Base-by-base conservation (phyloP, 2,797 vertebrate genomes). In the Cacajao melanocephalus region DNA sequence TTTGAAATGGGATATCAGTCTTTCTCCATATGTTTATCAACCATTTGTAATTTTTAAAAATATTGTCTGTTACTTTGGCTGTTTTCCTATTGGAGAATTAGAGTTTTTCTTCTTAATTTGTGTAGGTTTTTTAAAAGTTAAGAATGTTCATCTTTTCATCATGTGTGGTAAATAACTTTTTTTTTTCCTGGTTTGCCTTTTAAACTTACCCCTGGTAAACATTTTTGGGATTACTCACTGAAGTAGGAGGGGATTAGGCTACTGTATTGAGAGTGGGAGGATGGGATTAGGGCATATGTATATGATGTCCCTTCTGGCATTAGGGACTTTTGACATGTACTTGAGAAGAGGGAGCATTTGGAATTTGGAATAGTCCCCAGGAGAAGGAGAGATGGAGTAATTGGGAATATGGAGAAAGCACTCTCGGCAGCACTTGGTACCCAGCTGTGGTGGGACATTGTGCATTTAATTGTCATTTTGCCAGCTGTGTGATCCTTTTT, bases 381-480 rank as follows among this genome's bases (percentile, higher is more conserved):
- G 5, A 5, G 55, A 24, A 81, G 58, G n/a, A 39, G n/a, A 28
- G 17, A 13, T 33, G 80, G 70, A 50, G 22, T 44, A 41, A n/a
- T n/a, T 1, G 1, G n/a, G 81, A 14, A 36, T 24, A 26, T 6
- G 4, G 19, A 52, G 95, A 52, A 39, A n/a, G 90, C 4, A 0
- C 70, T n/a, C 28, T 33, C 10, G 67, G 91, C 22, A 14, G 36
- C 44, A 30, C 17, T 7, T 15, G 48, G 39, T 30, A 33, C 13
- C 26, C 83, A 46, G 75, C 73, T 39, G 30, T 5, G 4, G 41
- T 36, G 39, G 41, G 75, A 39, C 14, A 2, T 8, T 26, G 7
- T 28, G 17, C 22, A 5, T 19, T n/a, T 14, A 41, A 26, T 1
- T 4, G 3, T 48, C 1, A 0, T 70, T 46, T 72, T 19, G 12